phyloP scores from a whole-genome alignment of 1,140 invertebrate species.

The Nilaparvata lugens region DNA sequence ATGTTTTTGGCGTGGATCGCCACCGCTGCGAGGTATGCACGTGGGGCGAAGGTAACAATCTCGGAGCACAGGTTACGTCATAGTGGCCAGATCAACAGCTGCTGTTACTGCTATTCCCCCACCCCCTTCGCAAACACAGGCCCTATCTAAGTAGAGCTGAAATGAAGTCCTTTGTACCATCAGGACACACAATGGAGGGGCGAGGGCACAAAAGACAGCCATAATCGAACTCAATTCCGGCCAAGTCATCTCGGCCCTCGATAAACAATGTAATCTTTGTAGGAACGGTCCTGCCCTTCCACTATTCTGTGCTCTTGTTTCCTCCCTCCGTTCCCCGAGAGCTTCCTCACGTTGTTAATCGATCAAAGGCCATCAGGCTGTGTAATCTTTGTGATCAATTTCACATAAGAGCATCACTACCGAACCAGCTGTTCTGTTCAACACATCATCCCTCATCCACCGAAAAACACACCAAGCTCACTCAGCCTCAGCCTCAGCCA shows the following conservation, averaged over 20 bases:
- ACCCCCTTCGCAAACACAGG: not conserved
- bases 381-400: constrained; percentile 10
- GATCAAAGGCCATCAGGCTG: not conserved
- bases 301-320: too few species aligned
- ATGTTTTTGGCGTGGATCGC: too few species aligned
- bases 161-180: constrained; percentile 9
- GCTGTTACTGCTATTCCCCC: not conserved
- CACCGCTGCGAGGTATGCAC: too few species aligned
- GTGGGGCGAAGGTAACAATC: too few species aligned
- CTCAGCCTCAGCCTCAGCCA: too few species aligned
- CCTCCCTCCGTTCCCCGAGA: not conserved
- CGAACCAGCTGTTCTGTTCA: too few species aligned
- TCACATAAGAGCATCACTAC: not conserved
- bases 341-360: not conserved
- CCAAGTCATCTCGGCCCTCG: constrained; percentile 9
- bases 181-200: constrained; percentile 5
- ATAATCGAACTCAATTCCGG: constrained; percentile 12
- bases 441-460: too few species aligned
- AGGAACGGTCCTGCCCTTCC: not conserved
- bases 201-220: constrained; percentile 6
- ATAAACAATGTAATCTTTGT: constrained; percentile 13
- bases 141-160: not conserved
- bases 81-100: constrained; percentile 4
- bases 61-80: not conserved
- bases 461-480: too few species aligned